phyloP scores from a whole-genome alignment of 2,113 vertebrate species.

The Heterotilapia buettikoferi region DNA sequence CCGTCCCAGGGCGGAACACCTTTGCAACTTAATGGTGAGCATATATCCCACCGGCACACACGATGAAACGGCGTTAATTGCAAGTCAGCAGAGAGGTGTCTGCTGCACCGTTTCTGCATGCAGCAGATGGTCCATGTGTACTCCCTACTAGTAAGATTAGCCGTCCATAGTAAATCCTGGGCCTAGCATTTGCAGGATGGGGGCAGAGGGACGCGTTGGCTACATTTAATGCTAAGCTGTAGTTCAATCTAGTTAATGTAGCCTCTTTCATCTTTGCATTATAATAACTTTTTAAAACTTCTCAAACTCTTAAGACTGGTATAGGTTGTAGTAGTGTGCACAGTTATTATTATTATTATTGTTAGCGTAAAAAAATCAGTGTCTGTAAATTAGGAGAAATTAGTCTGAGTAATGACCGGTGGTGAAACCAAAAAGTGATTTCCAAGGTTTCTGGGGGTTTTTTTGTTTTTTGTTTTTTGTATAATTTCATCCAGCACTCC shows the following conservation, averaged over 20 bases:
- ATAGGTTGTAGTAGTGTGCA: neutral
- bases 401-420: neutral
- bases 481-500: neutral
- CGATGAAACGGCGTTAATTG: neutral
- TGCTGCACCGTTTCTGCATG: neutral
- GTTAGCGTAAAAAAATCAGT: neutral
- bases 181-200: constrained; percentile 53
- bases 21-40: constrained; percentile 58
- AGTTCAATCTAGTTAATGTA: constrained; percentile 11
- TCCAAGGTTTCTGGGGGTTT: neutral
- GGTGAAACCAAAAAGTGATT: neutral
- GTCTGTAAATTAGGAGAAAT: neutral
- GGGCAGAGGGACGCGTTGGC: neutral
- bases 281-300: neutral
- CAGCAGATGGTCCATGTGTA: constrained; percentile 78
- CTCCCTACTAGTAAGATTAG: constrained; percentile 75
- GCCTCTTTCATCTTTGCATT: neutral
- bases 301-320: neutral
- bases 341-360: fast-evolving
- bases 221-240: constrained; percentile 26
- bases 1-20: constrained; percentile 7
- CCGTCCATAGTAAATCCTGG: constrained; percentile 70
- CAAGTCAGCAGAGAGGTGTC: neutral
- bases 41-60: constrained; percentile 1
- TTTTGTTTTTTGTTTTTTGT: fast-evolving